Percentiles rank a stretch among this genome's conserved stretches.
phyloP scores from a whole-genome alignment of 2,113 vertebrate genomes.

The Galbula dea region DNA sequence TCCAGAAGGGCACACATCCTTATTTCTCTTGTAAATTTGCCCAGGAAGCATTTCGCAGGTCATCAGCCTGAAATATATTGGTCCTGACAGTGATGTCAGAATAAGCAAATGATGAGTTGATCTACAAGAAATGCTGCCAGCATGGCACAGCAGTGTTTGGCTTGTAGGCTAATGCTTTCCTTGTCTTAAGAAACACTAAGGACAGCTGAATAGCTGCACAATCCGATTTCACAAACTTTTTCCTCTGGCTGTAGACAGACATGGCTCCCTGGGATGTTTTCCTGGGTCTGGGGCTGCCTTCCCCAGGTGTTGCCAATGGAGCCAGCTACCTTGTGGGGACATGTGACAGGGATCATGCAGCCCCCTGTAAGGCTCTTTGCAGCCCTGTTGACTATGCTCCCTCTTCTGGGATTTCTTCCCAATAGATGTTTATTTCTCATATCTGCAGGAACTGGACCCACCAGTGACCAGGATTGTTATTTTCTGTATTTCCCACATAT shows the following conservation, averaged over 20 bases:
- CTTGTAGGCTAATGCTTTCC: not conserved
- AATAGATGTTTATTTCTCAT: not conserved
- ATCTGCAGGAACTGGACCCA: not conserved
- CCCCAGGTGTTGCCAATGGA: not conserved
- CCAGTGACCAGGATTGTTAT: not conserved
- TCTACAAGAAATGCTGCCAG: not conserved
- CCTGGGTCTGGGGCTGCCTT: not conserved
- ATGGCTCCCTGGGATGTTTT: not conserved
- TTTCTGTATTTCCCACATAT: not conserved
- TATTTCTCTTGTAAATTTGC: not conserved
- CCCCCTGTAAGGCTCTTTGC: not conserved
- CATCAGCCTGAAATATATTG: not conserved
- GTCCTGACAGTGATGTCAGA: conserved; percentile 30
- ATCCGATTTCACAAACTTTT: not conserved
- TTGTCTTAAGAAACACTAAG: not conserved
- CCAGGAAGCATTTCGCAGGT: not conserved
- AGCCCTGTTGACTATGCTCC: not conserved
- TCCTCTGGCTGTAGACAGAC: not conserved
- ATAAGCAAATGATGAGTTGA: conserved; percentile 11
- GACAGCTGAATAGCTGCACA: not conserved
- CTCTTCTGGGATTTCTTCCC: not conserved
- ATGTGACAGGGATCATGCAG: not conserved
- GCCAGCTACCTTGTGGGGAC: not conserved
- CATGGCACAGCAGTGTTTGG: not conserved
- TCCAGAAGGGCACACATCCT: not conserved